Evolutionary conservation across 2,888 invertebrate genomes (phyloP).

Genomic region (Habroteleia sp.): DNA sequence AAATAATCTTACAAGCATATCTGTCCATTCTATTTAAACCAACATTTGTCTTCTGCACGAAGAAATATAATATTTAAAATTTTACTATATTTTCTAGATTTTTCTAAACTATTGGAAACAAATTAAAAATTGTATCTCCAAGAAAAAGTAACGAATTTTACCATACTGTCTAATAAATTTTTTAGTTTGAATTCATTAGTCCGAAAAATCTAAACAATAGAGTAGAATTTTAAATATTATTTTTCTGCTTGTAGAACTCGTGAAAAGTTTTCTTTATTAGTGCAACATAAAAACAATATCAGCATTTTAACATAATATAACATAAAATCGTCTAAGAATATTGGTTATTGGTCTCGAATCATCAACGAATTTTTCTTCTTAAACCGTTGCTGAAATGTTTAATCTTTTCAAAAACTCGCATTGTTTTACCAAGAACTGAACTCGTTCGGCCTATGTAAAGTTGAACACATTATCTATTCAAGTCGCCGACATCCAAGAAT

Average conservation of each 20-base stretch:
- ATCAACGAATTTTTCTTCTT: conserved; percentile 6
- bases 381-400: background rate
- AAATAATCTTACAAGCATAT: conserved; percentile 24
- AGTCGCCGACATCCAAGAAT: conserved; percentile 15
- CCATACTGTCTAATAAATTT: too few species aligned
- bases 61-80: too few species aligned
- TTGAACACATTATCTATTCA: conserved; percentile 13
- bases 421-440: conserved; percentile 12
- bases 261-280: conserved; percentile 2
- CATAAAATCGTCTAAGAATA: background rate
- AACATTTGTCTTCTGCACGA: conserved; percentile 18
- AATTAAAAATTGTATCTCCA: too few species aligned
- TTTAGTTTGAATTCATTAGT: too few species aligned
- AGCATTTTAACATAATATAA: conserved; percentile 1
- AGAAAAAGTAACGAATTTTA: too few species aligned
- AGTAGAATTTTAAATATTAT: too few species aligned
- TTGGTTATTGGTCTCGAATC: conserved; percentile 2
- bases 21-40: conserved; percentile 5
- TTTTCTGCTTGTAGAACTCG: too few species aligned
- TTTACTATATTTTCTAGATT: too few species aligned
- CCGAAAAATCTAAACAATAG: too few species aligned
- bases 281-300: background rate
- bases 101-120: too few species aligned
- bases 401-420: background rate
- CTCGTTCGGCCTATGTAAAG: conserved; percentile 1